Evolutionary conservation across 2,797 vertebrate genomes (phyloP).

Genomic region (Crenuchus spilurus): DNA sequence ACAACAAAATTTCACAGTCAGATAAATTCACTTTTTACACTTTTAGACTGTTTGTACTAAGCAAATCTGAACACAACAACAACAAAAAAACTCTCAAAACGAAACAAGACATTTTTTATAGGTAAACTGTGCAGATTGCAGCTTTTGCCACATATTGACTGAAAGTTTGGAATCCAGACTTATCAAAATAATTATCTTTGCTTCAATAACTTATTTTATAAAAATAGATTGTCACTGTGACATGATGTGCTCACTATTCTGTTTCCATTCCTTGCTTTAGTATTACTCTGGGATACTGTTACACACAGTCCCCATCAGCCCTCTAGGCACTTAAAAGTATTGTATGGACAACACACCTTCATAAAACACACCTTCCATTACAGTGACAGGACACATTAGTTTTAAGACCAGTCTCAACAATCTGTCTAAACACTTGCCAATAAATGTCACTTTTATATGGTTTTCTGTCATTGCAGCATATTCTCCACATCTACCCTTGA

Average conservation of each 20-base stretch:
- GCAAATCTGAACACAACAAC: no score
- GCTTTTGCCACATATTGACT: no score
- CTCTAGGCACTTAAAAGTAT: conserved; percentile 40
- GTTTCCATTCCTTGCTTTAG: background rate
- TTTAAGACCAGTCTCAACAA: conserved; percentile 54
- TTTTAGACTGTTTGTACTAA: no score
- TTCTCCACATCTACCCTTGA: conserved; percentile 47
- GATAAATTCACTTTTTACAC: no score
- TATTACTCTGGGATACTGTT: conserved; percentile 21
- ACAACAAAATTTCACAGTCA: no score
- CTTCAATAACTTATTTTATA: no score
- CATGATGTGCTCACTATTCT: background rate
- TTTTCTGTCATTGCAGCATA: conserved; percentile 41
- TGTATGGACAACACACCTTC: conserved; percentile 48
- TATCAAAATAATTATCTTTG: no score
- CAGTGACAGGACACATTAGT: conserved; percentile 62
- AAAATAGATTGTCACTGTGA: no score
- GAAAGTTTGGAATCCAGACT: no score
- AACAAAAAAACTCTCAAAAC: no score
- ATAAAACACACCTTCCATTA: conserved; percentile 63
- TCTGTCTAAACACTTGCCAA: conserved; percentile 57
- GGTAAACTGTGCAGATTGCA: no score
- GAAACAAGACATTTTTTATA: no score
- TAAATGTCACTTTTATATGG: conserved; percentile 56
- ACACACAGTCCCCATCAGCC: background rate